These are phyloP conservation scores for Hirtodrosophila trivittata DNA, from an alignment of 2,888 invertebrate species.

Conservation along the genomic window DNA sequence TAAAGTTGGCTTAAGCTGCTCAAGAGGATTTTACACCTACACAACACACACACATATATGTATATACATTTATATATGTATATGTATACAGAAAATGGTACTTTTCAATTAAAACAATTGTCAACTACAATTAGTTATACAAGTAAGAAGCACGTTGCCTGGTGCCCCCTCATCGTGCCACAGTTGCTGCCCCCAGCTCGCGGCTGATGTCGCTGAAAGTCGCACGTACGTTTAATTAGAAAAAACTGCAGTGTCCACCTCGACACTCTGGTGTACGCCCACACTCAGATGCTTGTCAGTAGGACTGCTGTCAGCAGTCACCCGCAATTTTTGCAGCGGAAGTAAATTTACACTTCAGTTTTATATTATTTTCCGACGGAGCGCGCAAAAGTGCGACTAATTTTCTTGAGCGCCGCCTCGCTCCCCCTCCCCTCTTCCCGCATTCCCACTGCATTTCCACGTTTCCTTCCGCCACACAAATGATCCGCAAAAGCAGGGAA, in stretches of 20 bases:
- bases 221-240: conserved; percentile 78
- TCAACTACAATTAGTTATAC: conserved; percentile 71
- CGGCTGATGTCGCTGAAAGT: conserved; percentile 64
- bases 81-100: conserved; percentile 8
- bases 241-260: conserved; percentile 62
- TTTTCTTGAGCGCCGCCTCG: conserved; percentile 55
- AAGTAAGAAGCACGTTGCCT: conserved; percentile 49
- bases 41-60: conserved; percentile 6
- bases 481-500: conserved; percentile 23
- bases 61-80: neutral
- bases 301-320: conserved; percentile 56
- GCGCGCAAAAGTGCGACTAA: conserved; percentile 68
- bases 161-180: neutral
- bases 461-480: conserved; percentile 33
- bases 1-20: conserved; percentile 37
- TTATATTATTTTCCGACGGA: conserved; percentile 72
- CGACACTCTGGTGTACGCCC: conserved; percentile 30
- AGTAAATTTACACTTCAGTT: conserved; percentile 76
- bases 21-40: conserved; percentile 19
- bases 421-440: too few species aligned
- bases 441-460: conserved; percentile 27
- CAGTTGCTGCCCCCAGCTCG: conserved; percentile 13
- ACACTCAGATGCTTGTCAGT: conserved; percentile 5
- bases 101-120: conserved; percentile 78
- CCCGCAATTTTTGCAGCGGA: conserved; percentile 65